phyloP scores from a whole-genome alignment of 2,113 vertebrate species.

The Silurus glanis region DNA sequence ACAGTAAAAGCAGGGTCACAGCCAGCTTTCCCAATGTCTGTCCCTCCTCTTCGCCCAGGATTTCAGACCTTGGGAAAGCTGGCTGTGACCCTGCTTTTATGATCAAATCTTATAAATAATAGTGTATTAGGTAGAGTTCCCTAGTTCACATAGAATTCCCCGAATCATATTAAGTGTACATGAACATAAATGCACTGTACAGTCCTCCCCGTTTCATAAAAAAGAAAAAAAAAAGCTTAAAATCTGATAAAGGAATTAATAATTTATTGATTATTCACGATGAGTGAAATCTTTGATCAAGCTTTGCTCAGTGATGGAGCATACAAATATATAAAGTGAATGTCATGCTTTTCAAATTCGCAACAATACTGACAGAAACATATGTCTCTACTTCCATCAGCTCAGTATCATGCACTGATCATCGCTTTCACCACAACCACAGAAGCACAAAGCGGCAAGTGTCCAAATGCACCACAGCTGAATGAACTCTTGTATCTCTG shows the following conservation, averaged over 20 bases:
- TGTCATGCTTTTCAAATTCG: background rate
- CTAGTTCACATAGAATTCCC: background rate
- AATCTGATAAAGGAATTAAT: background rate
- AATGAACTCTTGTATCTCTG: slow-evolving; percentile 64
- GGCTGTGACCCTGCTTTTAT: background rate
- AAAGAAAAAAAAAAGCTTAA: background rate
- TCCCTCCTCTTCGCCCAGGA: too few relatives aligned
- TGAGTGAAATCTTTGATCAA: too few relatives aligned
- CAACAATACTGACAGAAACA: background rate
- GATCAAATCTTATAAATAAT: background rate
- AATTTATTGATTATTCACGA: background rate
- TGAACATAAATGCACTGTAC: background rate
- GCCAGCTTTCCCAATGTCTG: too few relatives aligned
- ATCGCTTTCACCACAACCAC: background rate
- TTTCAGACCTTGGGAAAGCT: background rate
- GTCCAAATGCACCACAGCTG: slow-evolving; percentile 60
- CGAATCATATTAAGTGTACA: background rate
- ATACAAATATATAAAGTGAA: background rate
- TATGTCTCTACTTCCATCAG: background rate
- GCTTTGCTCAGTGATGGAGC: background rate
- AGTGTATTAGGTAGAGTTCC: background rate
- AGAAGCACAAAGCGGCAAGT: slow-evolving; percentile 59
- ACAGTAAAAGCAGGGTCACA: background rate
- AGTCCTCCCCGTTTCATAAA: background rate
- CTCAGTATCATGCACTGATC: background rate